phyloP scores from a whole-genome alignment of 2,888 invertebrate genomes.

The Mantis religiosa region DNA sequence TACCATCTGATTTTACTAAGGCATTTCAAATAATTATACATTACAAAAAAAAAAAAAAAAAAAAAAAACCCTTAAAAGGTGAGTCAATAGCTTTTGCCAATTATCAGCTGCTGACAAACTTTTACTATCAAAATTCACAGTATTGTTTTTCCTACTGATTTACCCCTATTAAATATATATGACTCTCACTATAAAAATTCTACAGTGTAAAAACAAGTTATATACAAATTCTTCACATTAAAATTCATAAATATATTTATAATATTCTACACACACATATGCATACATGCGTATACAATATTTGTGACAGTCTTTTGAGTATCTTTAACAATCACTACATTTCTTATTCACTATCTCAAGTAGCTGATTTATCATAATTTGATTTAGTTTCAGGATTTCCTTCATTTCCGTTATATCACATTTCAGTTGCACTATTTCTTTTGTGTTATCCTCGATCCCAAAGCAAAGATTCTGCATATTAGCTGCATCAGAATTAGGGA shows the following conservation, averaged over 20 bases:
- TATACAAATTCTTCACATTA: neutral
- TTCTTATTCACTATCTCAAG: conserved; percentile 21
- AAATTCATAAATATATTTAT: neutral
- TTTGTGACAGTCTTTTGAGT: neutral
- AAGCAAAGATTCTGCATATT: neutral
- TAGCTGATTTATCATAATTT: conserved; percentile 2
- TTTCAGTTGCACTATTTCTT: neutral
- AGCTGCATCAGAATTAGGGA: neutral
- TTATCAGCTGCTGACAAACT: too few relatives aligned
- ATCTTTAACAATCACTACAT: conserved; percentile 8
- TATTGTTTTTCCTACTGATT: too few relatives aligned
- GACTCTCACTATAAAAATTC: too few relatives aligned
- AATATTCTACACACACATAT: too few relatives aligned
- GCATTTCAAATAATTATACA: too few relatives aligned
- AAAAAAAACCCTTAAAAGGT: too few relatives aligned
- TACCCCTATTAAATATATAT: too few relatives aligned
- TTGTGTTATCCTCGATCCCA: neutral
- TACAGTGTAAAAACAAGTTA: too few relatives aligned
- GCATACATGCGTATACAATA: neutral
- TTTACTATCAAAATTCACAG: too few relatives aligned
- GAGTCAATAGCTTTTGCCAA: too few relatives aligned
- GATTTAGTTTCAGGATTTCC: neutral
- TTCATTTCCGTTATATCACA: conserved; percentile 17
- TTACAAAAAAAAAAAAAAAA: too few relatives aligned
- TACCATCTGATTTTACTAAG: too few relatives aligned